These are phyloP conservation scores for Mionectes macconnelli DNA, from an alignment of 2,113 vertebrate genomes.

Conservation along the genomic window DNA sequence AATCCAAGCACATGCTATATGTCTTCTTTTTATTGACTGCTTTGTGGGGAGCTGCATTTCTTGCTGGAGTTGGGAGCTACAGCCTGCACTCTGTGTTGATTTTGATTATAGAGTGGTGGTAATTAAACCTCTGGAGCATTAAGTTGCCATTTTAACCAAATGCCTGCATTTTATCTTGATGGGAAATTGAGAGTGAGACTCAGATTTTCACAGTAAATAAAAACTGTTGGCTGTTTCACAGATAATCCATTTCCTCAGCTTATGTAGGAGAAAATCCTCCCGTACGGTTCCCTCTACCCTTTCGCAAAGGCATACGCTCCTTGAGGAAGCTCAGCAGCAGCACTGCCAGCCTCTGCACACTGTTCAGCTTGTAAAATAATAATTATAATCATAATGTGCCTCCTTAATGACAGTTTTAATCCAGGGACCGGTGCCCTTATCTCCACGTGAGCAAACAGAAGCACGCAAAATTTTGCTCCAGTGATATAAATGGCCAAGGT, in stretches of 20 bases:
- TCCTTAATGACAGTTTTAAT: not conserved
- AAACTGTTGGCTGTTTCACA: slow-evolving; percentile 1
- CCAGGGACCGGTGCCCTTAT: not conserved
- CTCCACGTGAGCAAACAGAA: not conserved
- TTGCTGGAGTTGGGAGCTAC: not conserved
- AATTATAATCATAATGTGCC: not conserved
- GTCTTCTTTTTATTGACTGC: not conserved
- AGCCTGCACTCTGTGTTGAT: not conserved
- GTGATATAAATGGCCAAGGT: not conserved
- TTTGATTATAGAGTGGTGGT: slow-evolving; percentile 10
- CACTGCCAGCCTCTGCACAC: not conserved
- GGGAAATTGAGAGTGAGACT: slow-evolving; percentile 35
- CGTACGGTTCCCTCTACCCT: not conserved
- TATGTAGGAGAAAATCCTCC: not conserved
- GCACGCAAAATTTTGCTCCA: not conserved
- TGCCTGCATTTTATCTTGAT: slow-evolving; percentile 47
- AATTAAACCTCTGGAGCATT: slow-evolving; percentile 65
- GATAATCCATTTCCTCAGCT: slow-evolving; percentile 3
- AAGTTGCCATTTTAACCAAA: slow-evolving; percentile 63
- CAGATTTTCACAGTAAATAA: slow-evolving; percentile 59
- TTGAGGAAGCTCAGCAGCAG: not conserved
- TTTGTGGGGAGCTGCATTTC: not conserved
- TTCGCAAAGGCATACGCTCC: not conserved
- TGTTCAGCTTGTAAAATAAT: not conserved
- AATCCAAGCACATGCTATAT: not conserved